Conservation (phyloP, 92 coral and sea anemone species). For the Galaxea fascicularis region DNA sequence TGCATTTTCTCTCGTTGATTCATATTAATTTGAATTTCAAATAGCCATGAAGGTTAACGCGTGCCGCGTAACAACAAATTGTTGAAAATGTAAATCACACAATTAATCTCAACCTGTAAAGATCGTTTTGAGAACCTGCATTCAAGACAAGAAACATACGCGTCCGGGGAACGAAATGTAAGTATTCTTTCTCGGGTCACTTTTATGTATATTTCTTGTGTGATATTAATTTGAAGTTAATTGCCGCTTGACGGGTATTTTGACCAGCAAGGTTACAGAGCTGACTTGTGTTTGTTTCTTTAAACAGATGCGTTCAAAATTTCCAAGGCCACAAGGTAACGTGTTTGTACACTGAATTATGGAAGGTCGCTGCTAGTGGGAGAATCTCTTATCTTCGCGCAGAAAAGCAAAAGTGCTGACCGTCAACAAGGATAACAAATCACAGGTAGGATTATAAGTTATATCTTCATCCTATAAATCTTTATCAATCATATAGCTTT, state of each 20-base stretch:
- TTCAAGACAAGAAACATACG: neutral
- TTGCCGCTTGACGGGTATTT: slow-evolving; percentile 19
- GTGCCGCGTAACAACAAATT: neutral
- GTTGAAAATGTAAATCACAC: neutral
- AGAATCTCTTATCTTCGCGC: neutral
- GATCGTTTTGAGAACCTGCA: neutral
- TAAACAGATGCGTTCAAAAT: slow-evolving; percentile 20
- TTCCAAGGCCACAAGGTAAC: neutral
- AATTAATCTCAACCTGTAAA: neutral
- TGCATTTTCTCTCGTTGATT: neutral
- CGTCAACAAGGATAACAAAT: slow-evolving; percentile 7
- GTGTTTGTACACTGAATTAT: neutral
- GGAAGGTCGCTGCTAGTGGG: no score
- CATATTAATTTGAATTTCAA: slow-evolving; percentile 35
- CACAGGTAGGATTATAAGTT: slow-evolving; percentile 15
- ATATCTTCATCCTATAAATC: neutral
- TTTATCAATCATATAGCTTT: neutral
- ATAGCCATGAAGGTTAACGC: slow-evolving; percentile 25
- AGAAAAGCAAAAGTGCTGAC: neutral
- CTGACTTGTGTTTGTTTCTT: slow-evolving; percentile 27
- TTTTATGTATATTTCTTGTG: neutral
- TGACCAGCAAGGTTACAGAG: slow-evolving; percentile 5
- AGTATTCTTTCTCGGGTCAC: neutral
- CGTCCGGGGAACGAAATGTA: neutral
- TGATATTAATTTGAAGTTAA: slow-evolving; percentile 20